Base-by-base conservation (phyloP, 2,113 vertebrate genomes). In the Terrapene triunguis region DNA sequence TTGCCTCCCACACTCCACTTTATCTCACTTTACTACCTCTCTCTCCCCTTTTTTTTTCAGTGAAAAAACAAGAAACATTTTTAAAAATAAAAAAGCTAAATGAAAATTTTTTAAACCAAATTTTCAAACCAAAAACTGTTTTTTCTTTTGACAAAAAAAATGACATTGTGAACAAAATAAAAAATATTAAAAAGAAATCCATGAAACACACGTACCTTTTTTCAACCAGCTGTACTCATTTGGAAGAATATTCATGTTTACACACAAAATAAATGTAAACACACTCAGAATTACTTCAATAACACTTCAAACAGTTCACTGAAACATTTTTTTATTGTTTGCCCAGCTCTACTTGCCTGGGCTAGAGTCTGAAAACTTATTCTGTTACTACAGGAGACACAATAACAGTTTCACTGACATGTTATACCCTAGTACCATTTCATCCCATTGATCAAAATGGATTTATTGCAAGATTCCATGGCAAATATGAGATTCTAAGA, bases 311-410 rank as follows among this genome's bases (percentile, higher is more conserved):
- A 32, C 55, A 17, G 21, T 8, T 35, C 76, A 38, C 9, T 80
- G n/a, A 22, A 4, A 2, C 1, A 10, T 0, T 17, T 92, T 81
- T 85, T 22, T 35, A 51, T 57, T 2, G 0, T 53, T 55, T 72
- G 3, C 29, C 10, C 4, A 1, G 1, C 76, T 89, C 81, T 69
- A 76, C 57, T 11, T 76, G 17, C n/a, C 55, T 0, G 0, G 88
- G 87, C 44, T 4, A 4, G 1, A 44, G 84, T n/a, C 53, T 47
- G 50, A 24, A 51, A 74, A 74, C 17, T 72, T 35, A 48, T 72
- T 32, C 47, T 0, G 0, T 5, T 78, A 62, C 27, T 65, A 48
- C 86, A 79, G 72, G 74, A 78, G 21, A 27, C 14, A 48, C 42
- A 10, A 2, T 24, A 42, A 32, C 51, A 57, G 6, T 76, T 72